Conservation (phyloP, 2,888 invertebrate genomes). For the Hydrotaea cyrtoneurina region DNA sequence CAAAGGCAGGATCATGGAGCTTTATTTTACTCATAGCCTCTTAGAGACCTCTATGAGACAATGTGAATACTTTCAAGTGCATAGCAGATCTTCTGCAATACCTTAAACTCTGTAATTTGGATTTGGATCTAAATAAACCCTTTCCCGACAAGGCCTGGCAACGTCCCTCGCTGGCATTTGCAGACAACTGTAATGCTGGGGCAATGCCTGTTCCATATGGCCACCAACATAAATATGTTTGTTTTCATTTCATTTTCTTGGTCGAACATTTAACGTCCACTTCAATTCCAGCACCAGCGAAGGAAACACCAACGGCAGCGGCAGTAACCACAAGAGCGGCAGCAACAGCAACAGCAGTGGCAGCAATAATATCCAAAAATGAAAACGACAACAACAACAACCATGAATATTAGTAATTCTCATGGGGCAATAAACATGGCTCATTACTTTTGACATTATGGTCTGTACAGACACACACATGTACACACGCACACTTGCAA, state of each 20-base stretch:
- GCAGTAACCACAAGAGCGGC: background rate
- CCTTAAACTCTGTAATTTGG: too few species aligned
- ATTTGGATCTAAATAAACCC: too few species aligned
- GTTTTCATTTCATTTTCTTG: constrained; percentile 20
- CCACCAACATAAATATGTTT: constrained; percentile 30
- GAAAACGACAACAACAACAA: constrained; percentile 12
- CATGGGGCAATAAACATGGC: constrained; percentile 38
- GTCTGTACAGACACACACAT: background rate
- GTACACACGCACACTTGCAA: too few species aligned
- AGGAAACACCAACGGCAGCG: background rate
- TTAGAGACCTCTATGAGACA: too few species aligned
- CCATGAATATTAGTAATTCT: constrained; percentile 18
- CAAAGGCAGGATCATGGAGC: too few species aligned
- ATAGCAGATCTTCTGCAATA: too few species aligned
- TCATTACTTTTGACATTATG: constrained; percentile 47
- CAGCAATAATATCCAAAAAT: background rate
- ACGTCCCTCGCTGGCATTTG: too few species aligned
- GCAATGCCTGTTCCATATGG: background rate
- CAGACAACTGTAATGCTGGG: background rate
- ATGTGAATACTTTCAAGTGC: too few species aligned
- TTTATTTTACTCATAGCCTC: too few species aligned
- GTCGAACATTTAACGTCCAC: constrained; percentile 2
- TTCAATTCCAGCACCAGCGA: background rate
- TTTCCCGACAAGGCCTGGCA: too few species aligned
- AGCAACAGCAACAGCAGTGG: background rate